Conservation (phyloP, 2,888 invertebrate genomes). For the Caenorhabditis doughertyi region DNA sequence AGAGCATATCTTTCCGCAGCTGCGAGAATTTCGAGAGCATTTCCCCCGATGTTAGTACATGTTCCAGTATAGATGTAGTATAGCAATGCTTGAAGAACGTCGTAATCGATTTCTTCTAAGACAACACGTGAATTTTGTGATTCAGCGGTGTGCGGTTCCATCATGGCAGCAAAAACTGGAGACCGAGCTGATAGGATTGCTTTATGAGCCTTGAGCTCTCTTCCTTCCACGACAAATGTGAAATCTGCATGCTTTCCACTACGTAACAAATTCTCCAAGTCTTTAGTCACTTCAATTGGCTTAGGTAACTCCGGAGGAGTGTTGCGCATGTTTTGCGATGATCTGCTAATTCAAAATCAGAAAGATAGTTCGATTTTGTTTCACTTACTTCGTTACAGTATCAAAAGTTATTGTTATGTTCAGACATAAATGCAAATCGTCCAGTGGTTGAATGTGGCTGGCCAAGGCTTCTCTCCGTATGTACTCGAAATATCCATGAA, state of each 20-base stretch:
- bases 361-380: not conserved
- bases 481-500: constrained; percentile 83
- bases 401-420: constrained; percentile 81
- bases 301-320: constrained; percentile 36
- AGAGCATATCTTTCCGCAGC: constrained; percentile 82
- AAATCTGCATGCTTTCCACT: constrained; percentile 79
- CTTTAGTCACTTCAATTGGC: constrained; percentile 73
- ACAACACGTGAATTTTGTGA: constrained; percentile 67
- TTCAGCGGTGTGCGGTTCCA: constrained; percentile 79
- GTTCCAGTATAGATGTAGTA: constrained; percentile 80
- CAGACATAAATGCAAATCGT: constrained; percentile 80
- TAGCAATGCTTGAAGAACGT: constrained; percentile 78
- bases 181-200: constrained; percentile 76
- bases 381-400: constrained; percentile 76
- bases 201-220: constrained; percentile 69
- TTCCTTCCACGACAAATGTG: constrained; percentile 73
- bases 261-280: constrained; percentile 75
- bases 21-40: constrained; percentile 80
- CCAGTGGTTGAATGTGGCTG: constrained; percentile 71
- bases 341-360: constrained; percentile 8
- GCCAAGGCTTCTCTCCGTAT: constrained; percentile 81
- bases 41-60: constrained; percentile 69
- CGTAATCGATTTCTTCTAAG: constrained; percentile 74
- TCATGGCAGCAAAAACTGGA: constrained; percentile 79
- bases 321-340: constrained; percentile 33